Conservation (phyloP, 23 tunicate genomes). For the Halocynthia roretzi region DNA sequence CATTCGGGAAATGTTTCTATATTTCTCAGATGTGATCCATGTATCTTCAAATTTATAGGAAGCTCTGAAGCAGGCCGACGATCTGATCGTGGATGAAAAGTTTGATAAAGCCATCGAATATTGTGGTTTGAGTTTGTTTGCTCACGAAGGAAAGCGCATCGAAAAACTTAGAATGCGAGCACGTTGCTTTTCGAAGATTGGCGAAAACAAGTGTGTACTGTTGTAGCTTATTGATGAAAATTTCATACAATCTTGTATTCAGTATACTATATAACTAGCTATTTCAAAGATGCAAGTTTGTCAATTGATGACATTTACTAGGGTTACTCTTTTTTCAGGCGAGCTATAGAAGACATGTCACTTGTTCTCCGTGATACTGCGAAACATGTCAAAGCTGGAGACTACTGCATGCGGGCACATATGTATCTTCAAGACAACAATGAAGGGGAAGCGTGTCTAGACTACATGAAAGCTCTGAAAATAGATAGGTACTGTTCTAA, state of each 20-base stretch:
- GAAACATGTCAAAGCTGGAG: conserved; percentile 30
- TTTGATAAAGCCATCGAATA: conserved; percentile 49
- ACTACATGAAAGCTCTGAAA: conserved; percentile 56
- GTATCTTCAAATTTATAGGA: conserved; percentile 30
- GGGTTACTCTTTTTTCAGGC: conserved; percentile 25
- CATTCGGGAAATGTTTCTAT: background rate
- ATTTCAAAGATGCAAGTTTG: background rate
- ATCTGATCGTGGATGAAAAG: conserved; percentile 28
- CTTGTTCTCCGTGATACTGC: conserved; percentile 58
- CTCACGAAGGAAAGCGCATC: conserved; percentile 29
- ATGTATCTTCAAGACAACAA: conserved; percentile 46
- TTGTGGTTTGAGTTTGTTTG: conserved; percentile 50
- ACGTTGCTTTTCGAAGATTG: conserved; percentile 38
- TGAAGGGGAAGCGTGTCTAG: conserved; percentile 63
- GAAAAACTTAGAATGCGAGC: conserved; percentile 64
- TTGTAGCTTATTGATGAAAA: background rate
- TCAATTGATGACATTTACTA: background rate
- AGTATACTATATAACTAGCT: background rate
- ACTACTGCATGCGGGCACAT: conserved; percentile 54
- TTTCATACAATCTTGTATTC: background rate
- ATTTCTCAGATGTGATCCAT: background rate
- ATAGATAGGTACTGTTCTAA: conserved; percentile 33
- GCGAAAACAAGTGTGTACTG: conserved; percentile 36
- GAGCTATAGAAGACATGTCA: conserved; percentile 51
- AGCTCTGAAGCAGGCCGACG: conserved; percentile 41